Evolutionary conservation across 2,113 vertebrate species (phyloP), one percentile per base, ranked within the genome.

Genomic region (Oxygymnocypris stewartii): DNA sequence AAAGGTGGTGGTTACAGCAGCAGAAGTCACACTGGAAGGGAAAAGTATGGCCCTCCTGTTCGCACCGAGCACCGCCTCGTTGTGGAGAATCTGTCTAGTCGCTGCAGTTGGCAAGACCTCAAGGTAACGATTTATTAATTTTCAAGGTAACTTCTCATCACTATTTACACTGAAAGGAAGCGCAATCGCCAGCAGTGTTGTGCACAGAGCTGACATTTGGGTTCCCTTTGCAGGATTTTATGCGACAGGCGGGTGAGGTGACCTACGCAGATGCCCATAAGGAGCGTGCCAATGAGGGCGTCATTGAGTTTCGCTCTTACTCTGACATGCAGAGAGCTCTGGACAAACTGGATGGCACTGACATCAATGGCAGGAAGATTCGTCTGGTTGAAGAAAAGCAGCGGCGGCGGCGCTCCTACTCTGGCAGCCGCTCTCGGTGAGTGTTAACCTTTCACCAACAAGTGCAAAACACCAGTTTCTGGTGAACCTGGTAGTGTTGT

Each of bases 31-130:
- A 93, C 96, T 73, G 97, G 97, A 91, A 96, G 98, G 93, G 98
- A 99, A 93, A 99, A 99, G 94, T 99, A 99, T 67, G 98, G 98
- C 84, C 98, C 98, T 0, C 98, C 98, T 49, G 98, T 99, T 91
- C 98, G 98, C 92, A 99, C 98, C 23, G 98, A 99, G 88, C 96
- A 96, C 93, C 97, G 98, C 6, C 96, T 99, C 89, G 93, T 99
- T 91, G 98, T 99, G 94, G 97, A 99, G 93, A 99, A 99, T 93
- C 95, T 99, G 91, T 99, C 98, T 91, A 99, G 97, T 93, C 98
- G 97, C 84, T 99, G 98, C 91, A 99, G 98, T 92, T 99, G 98
- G 98, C 98, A 99, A 89, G 98, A 99, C 94, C 97, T 99, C 31
- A 99, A 99, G 97, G 98, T 98, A 94, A 0, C 88, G 2, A 31